Evolutionary conservation across 2,113 vertebrate genomes (phyloP).

Genomic region (Anseranas semipalmata): DNA sequence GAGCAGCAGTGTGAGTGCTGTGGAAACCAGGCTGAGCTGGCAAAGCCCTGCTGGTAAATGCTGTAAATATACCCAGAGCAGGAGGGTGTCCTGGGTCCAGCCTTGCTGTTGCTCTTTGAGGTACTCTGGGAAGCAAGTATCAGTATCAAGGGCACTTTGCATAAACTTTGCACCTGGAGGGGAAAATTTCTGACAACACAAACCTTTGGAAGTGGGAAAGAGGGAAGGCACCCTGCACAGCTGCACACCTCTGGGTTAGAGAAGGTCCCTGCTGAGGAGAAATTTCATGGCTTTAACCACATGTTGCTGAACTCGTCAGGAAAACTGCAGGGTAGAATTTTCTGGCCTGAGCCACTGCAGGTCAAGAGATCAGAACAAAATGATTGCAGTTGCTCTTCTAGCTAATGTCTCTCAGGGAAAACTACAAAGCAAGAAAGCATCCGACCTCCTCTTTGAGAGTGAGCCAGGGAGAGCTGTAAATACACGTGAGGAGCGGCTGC

Average conservation of each 20-base stretch:
- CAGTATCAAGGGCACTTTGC: background rate
- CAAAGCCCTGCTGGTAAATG: background rate
- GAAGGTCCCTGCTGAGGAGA: background rate
- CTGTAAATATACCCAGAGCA: background rate
- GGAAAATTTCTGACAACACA: too few species aligned
- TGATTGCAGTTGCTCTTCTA: background rate
- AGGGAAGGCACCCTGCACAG: background rate
- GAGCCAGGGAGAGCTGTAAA: background rate
- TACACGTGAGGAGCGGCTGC: background rate
- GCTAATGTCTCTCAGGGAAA: background rate
- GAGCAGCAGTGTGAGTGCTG: background rate
- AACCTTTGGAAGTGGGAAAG: background rate
- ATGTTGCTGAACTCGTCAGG: background rate
- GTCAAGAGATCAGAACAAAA: background rate
- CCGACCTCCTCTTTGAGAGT: background rate
- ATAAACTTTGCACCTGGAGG: background rate
- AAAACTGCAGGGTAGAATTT: background rate
- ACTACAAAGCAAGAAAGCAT: background rate
- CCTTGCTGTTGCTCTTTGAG: background rate
- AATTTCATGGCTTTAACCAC: background rate
- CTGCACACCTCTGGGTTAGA: background rate
- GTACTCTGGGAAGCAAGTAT: background rate
- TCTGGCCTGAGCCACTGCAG: background rate
- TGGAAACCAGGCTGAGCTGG: background rate
- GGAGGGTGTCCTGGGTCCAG: background rate